phyloP scores from a whole-genome alignment of 2,888 invertebrate genomes.

The Mythimna vitellina region DNA sequence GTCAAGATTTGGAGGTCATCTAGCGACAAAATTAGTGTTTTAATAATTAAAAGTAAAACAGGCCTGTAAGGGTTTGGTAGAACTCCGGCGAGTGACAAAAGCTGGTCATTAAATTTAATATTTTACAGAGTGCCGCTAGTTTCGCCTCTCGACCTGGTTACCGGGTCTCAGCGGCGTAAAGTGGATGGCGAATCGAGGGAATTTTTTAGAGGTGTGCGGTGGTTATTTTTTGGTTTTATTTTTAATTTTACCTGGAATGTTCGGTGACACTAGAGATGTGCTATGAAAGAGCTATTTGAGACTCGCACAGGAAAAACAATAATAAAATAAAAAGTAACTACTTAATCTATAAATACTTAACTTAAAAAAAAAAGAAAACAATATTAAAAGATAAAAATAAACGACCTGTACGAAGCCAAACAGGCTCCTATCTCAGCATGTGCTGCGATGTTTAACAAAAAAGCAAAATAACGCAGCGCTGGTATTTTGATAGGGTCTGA shows the following conservation, averaged over 20 bases:
- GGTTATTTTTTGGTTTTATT: conserved; percentile 8
- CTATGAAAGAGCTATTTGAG: neutral
- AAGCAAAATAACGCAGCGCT: too few relatives aligned
- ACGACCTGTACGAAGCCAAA: too few relatives aligned
- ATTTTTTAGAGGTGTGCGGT: conserved; percentile 20
- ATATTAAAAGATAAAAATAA: too few relatives aligned
- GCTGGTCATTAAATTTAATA: conserved; percentile 83
- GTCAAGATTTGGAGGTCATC: conserved; percentile 54
- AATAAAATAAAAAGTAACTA: too few relatives aligned
- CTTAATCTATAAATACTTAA: too few relatives aligned
- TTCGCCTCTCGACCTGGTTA: conserved; percentile 74
- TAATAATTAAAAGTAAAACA: conserved; percentile 75
- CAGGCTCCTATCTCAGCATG: too few relatives aligned
- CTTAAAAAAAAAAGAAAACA: too few relatives aligned
- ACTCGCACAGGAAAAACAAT: too few relatives aligned
- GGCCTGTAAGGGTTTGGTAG: conserved; percentile 64
- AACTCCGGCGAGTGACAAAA: conserved; percentile 75
- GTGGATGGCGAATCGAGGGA: conserved; percentile 44
- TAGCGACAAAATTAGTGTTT: conserved; percentile 72
- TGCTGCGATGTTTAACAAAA: too few relatives aligned
- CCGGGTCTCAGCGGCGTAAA: conserved; percentile 35
- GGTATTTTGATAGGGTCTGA: too few relatives aligned
- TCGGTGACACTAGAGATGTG: neutral
- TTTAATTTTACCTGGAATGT: neutral
- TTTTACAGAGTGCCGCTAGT: conserved; percentile 77